Conservation (phyloP, 2,888 invertebrate genomes). For the Liodrosophila aerea region DNA sequence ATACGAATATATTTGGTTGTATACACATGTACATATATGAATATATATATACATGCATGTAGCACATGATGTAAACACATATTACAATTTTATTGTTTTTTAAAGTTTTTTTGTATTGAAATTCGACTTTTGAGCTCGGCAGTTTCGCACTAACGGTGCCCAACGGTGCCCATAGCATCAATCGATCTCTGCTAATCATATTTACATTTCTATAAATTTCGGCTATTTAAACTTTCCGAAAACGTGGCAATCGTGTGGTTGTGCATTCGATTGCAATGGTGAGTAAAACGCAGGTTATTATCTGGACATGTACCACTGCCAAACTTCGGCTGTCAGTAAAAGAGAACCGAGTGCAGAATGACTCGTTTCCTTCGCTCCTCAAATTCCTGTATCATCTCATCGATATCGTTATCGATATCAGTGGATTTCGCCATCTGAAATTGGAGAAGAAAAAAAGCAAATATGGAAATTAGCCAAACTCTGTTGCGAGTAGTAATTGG, state of each 20-base stretch:
- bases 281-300: conserved; percentile 48
- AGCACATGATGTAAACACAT: conserved; percentile 41
- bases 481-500: too few relatives aligned
- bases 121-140: not conserved
- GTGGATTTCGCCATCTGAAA: conserved; percentile 61
- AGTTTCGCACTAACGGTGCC: conserved; percentile 7
- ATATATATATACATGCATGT: conserved; percentile 10
- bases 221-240: conserved; percentile 16
- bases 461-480: too few relatives aligned
- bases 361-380: conserved; percentile 66
- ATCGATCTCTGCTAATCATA: conserved; percentile 35
- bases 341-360: conserved; percentile 64
- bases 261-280: conserved; percentile 13
- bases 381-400: conserved; percentile 69
- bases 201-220: conserved; percentile 32
- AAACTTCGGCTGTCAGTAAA: conserved; percentile 65
- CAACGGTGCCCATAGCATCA: too few relatives aligned
- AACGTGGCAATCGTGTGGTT: conserved; percentile 13
- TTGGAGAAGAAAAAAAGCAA: not conserved
- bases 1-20: not conserved
- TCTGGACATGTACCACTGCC: conserved; percentile 35
- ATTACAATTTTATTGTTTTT: conserved; percentile 45
- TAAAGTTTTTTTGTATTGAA: conserved; percentile 2
- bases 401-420: conserved; percentile 66
- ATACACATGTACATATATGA: too few relatives aligned